phyloP scores from a whole-genome alignment of 2,797 vertebrate species.

The Myotis daubentonii region DNA sequence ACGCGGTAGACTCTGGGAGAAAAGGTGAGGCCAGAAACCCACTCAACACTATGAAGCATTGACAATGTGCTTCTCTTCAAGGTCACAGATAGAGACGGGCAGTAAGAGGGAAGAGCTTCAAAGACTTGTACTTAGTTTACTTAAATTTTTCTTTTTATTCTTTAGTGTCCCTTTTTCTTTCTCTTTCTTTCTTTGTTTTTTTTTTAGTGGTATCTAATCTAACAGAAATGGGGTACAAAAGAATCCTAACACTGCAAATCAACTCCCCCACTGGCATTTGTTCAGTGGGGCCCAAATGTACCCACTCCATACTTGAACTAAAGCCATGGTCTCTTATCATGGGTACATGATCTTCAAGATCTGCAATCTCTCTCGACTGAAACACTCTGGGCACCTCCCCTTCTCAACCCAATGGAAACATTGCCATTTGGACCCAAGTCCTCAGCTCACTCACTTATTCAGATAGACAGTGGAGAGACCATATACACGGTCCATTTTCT shows the following conservation, averaged over 20 bases:
- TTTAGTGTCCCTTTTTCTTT: not conserved
- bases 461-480: slow-evolving; percentile 93
- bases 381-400: not conserved
- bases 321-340: not conserved
- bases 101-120: not conserved
- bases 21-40: slow-evolving; percentile 19
- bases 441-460: slow-evolving; percentile 91
- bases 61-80: slow-evolving; percentile 21
- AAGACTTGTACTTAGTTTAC: slow-evolving; percentile 5
- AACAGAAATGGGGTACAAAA: slow-evolving; percentile 41
- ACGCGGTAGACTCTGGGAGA: not conserved
- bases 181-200: not conserved
- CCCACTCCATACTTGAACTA: not conserved
- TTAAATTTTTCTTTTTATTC: slow-evolving; percentile 16
- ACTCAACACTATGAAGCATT: not conserved
- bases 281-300: not conserved
- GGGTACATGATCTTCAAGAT: not conserved
- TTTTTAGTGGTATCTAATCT: slow-evolving; percentile 13
- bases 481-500: slow-evolving; percentile 91
- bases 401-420: not conserved
- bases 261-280: not conserved
- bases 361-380: not conserved
- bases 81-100: not conserved
- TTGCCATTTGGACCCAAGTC: not conserved
- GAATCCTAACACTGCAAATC: not conserved